Base-by-base conservation (phyloP, 2,797 vertebrate genomes). In the Sphenopsis melanotis region DNA sequence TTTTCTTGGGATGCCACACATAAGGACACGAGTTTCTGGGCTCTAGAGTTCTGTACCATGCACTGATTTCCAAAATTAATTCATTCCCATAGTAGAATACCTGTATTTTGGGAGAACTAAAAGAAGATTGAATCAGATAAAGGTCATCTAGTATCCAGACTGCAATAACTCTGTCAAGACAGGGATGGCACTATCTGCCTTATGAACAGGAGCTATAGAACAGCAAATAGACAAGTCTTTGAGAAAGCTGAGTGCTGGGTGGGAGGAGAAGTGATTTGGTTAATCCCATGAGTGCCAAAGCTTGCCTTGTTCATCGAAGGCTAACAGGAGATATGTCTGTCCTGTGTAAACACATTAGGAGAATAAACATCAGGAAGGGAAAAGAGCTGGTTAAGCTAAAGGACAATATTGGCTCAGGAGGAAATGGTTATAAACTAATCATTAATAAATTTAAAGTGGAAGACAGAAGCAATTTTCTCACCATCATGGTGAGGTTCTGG, bases 391-490 rank as follows among this genome's bases (percentile, higher is more conserved):
- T 91, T 86, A 88, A 94, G 69, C 90, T 94, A 66, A 94, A 90
- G 90, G 70, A 86, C 90, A 94, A 94, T 94, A 95, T 88, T 96
- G 77, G 80, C 74, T 93, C 39, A 61, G 77, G 41, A 95, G 26
- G 85, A 91, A 93, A 93, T 37, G 50, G 49, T 57, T 91, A 72
- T 94, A 79, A 95, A 91, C 50, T 76, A 66, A 34, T 93, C 39
- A 72, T 42, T 55, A 96, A 94, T 75, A 93, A 86, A 94, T 71
- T 72, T 74, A 90, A 83, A 69, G 29, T 83, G 53, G 83, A 94
- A 90, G 85, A 52, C 68, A 94, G 82, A 75, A 81, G 41, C 55
- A 88, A 83, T 94, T 92, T 96, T 91, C 69, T 91, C 29, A 65
- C 26, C 21, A 19, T 76, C 46, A 16, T 0, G 5, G 42, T 55